Evolutionary conservation across 2,888 invertebrate genomes (phyloP), one percentile per base, ranked within the genome.

Genomic region (Hyposoter didymator): DNA sequence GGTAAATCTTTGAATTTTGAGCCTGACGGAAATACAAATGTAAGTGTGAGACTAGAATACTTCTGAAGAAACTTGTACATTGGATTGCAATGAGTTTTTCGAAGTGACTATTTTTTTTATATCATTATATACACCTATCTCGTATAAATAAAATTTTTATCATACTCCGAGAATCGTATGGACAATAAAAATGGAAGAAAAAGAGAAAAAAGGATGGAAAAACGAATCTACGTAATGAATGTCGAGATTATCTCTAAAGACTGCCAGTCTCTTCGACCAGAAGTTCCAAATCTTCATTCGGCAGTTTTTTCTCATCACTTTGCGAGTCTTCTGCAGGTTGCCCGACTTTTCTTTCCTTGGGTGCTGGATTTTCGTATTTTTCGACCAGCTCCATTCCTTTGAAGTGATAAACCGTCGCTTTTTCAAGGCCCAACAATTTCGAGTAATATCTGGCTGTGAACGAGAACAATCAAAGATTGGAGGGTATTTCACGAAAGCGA

Each of bases 401-500:
- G 90, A 96, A 92, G 92, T 94, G 94, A 62, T 95, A 94, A 0
- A 96, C 95, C 88, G 94, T 95, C 2, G 95, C 95, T 92, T 96
- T 95, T 89, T 94, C 94, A 76, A 95, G 95, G 80, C 95, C 95
- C 85, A 96, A 92, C 19, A 95, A 94, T 87, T 94, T 94, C 1
- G 95, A 94, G 95, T 95, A 96, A 84, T 95, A 94, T 90, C 93
- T 93, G 86, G 94, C 96, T 96, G 94, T 87, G 95, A 95, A 45
- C 17, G 76, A 39, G 43, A 66, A 59, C 1, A 28, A 28, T 59
- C 47, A 75, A 49, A 66, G 35, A 73, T 45, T 22, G 66, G 66
- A 35, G 14, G 19, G 6, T 19, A 14, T 14, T 17, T 22, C 52
- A 35, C 55, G 7, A 2, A n/a, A 43, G 35, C 39, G 55, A 64